A percentile compares a stretch with the other conserved stretches of the same genome.
phyloP scores from a whole-genome alignment of 2,113 vertebrate species.

The Gambusia holbrooki region DNA sequence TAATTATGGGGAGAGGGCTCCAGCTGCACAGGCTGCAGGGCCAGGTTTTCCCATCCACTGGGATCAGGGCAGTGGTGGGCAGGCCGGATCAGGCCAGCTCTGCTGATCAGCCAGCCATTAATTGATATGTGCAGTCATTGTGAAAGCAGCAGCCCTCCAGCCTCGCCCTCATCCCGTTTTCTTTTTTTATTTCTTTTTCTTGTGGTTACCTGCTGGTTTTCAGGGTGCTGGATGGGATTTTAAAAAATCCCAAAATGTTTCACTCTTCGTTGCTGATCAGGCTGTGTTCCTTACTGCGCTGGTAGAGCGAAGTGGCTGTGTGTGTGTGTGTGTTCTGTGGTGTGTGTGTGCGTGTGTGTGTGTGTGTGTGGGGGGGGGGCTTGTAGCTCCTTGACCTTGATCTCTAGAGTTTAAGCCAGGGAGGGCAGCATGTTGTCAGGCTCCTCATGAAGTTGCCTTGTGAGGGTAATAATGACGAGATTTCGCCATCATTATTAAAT shows the following conservation, averaged over 20 bases:
- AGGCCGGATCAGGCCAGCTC: conserved; percentile 66
- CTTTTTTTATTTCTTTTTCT: neutral
- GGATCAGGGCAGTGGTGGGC: conserved; percentile 67
- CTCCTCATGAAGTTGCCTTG: conserved; percentile 4
- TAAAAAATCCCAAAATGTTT: neutral
- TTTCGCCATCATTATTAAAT: conserved; percentile 6
- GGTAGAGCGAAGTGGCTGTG: conserved; percentile 3
- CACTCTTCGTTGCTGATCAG: conserved; percentile 26
- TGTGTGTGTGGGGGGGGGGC: conserved; percentile 45
- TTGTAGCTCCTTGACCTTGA: conserved; percentile 68
- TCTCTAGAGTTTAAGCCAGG: conserved; percentile 58
- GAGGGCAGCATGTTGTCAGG: conserved; percentile 31
- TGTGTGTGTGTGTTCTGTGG: conserved; percentile 14
- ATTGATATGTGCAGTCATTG: conserved; percentile 75
- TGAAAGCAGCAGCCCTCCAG: conserved; percentile 29
- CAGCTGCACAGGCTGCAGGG: conserved; percentile 67
- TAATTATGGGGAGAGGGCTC: conserved; percentile 68
- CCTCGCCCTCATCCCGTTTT: neutral
- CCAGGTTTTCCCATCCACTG: conserved; percentile 63
- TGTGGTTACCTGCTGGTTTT: conserved; percentile 38
- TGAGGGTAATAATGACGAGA: conserved; percentile 27
- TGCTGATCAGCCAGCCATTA: conserved; percentile 70
- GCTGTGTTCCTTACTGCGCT: conserved; percentile 12
- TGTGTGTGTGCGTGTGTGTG: conserved; percentile 37
- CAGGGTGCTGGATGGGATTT: conserved; percentile 8